Percentiles rank a stretch among this genome's conserved stretches.
phyloP scores from a whole-genome alignment of 92 coral and sea anemone species.

The Zoanthus sociatus region DNA sequence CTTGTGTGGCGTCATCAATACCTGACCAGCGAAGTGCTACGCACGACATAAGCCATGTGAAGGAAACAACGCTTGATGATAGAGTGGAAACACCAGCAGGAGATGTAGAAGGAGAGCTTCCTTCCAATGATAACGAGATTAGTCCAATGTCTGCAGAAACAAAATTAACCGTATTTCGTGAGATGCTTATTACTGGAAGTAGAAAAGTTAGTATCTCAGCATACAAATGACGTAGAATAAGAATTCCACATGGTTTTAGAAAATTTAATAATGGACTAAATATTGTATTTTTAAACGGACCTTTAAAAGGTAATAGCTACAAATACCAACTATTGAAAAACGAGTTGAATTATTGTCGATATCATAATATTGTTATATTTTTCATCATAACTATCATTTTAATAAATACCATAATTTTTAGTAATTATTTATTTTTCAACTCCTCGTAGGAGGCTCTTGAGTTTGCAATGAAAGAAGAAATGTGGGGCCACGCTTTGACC shows the following conservation, averaged over 20 bases:
- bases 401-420: too few species aligned
- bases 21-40: neutral
- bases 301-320: too few species aligned
- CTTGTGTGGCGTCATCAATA: neutral
- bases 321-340: too few species aligned
- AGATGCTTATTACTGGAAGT: slow-evolving; percentile 4
- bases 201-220: neutral
- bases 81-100: neutral
- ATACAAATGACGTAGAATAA: neutral
- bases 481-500: slow-evolving; percentile 44
- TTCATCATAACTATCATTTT: too few species aligned
- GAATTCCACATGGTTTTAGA: neutral
- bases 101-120: neutral
- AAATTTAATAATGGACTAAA: too few species aligned
- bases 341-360: too few species aligned
- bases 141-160: neutral
- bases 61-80: neutral
- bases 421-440: too few species aligned
- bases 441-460: slow-evolving; percentile 32
- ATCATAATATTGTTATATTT: too few species aligned
- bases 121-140: neutral
- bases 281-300: too few species aligned
- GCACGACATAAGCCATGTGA: neutral
- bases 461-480: slow-evolving; percentile 29
- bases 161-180: neutral